Conservation (phyloP, 2,888 invertebrate species). For the Phanerotoma sp. region DNA sequence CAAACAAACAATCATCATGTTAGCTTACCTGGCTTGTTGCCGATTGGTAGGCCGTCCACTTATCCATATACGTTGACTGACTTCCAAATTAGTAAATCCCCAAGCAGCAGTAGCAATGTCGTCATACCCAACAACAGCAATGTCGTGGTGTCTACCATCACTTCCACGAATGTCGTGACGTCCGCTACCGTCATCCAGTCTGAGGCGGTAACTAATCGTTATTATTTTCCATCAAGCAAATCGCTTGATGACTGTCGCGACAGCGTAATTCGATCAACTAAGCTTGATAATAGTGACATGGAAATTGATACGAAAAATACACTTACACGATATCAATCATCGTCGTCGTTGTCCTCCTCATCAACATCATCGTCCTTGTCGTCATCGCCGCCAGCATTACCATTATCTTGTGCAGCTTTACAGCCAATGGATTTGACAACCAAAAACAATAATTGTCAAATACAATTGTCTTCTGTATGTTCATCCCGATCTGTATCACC, state of each 20-base stretch:
- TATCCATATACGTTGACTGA: slow-evolving; percentile 64
- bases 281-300: slow-evolving; percentile 35
- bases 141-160: slow-evolving; percentile 24
- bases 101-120: slow-evolving; percentile 30
- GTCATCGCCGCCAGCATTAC: no score
- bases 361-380: slow-evolving; percentile 20
- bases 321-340: slow-evolving; percentile 22
- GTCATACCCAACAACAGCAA: slow-evolving; percentile 33
- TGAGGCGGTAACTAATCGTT: slow-evolving; percentile 47
- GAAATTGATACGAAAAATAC: slow-evolving; percentile 30
- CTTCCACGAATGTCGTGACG: slow-evolving; percentile 32
- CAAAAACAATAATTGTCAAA: slow-evolving; percentile 31
- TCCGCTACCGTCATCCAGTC: slow-evolving; percentile 44
- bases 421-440: slow-evolving; percentile 59
- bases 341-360: slow-evolving; percentile 14
- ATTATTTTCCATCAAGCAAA: slow-evolving; percentile 54
- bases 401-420: no score
- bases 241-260: slow-evolving; percentile 37
- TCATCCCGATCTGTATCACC: slow-evolving; percentile 10
- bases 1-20: slow-evolving; percentile 57
- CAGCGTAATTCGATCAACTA: slow-evolving; percentile 42
- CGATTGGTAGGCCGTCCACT: slow-evolving; percentile 67
- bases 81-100: slow-evolving; percentile 24
- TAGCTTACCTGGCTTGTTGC: slow-evolving; percentile 61
- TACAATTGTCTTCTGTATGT: slow-evolving; percentile 30